Base-by-base conservation (phyloP, 1,140 invertebrate genomes). In the Lordiphosa mommai region DNA sequence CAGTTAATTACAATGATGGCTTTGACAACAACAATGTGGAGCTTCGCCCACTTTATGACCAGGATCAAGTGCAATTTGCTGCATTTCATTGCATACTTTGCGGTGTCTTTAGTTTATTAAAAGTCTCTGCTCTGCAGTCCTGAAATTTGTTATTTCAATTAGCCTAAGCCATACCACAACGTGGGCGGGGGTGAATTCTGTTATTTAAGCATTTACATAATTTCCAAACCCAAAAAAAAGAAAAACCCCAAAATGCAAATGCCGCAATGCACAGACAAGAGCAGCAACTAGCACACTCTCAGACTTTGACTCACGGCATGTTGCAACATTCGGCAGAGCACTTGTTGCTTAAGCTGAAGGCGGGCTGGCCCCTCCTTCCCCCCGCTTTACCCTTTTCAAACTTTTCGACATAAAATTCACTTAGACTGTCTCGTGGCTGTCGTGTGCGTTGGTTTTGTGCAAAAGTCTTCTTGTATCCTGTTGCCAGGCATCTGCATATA, bases 401-500 rank as follows among this genome's bases (percentile, higher is more conserved):
- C 52, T 82, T 80, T 82, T 68, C 76, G 77, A 82, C 77, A 82
- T 82, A 60, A 84, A 82, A 82, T 82, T 82, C 76, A 82, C 76
- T 82, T 84, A 82, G 77, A 76, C 73, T 82, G 76, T 84, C 46
- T 30, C 74, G 76, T 84, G 72, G 72, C 76, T 84, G 77, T 84
- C 77, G 77, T 74, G 64, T 82, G 72, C 76, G 67, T 84, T 82
- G 77, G 52, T 14, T 36, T 40, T 27, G 43, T 47, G 32, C 14
- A 23, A 23, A 23, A 23, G 56, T 29, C 56, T 46, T 49, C 6
- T 63, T 64, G 43, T 64, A 66, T 82, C 50, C 76, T 76, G 48
- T 65, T 60, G 61, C 53, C 71, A 37, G 71, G 71, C 71, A 76
- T 74, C 72, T 76, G 76, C 76, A 82, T 82, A 68, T 65, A 82